These are phyloP conservation scores for Cladopsammia gracilis DNA, from an alignment of 64 coral and sea anemone genomes.

Conservation along the genomic window DNA sequence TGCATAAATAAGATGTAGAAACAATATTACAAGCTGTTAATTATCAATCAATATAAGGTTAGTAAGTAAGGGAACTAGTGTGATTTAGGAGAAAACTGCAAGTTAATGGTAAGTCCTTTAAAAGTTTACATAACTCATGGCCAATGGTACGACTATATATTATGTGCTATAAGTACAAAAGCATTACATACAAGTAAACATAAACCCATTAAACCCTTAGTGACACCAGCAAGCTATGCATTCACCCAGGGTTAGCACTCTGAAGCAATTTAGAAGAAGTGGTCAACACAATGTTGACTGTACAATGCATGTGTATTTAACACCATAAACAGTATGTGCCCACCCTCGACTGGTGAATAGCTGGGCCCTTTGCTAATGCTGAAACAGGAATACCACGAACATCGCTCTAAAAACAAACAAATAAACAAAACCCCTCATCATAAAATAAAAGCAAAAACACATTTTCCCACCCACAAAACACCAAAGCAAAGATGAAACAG, in stretches of 20 bases:
- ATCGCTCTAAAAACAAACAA: slow-evolving; percentile 89
- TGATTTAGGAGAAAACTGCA: neutral
- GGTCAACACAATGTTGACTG: slow-evolving; percentile 1
- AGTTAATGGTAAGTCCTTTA: neutral
- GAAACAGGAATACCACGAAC: slow-evolving; percentile 90
- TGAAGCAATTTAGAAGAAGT: neutral
- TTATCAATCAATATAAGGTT: too few species aligned
- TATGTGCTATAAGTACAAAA: too few species aligned
- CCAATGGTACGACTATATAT: too few species aligned
- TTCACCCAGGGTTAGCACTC: slow-evolving; percentile 6
- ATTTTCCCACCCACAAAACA: neutral
- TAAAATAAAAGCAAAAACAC: slow-evolving; percentile 71
- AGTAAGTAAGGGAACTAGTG: too few species aligned
- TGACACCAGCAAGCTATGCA: neutral
- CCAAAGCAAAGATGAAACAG: slow-evolving; percentile 29
- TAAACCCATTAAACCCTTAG: neutral
- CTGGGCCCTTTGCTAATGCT: slow-evolving; percentile 94
- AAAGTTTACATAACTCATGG: too few species aligned
- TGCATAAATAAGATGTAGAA: too few species aligned
- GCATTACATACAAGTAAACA: too few species aligned
- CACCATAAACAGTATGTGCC: slow-evolving; percentile 57
- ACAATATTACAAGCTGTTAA: neutral
- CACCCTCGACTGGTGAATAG: slow-evolving; percentile 93
- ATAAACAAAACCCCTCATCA: slow-evolving; percentile 73
- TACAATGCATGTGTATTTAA: slow-evolving; percentile 16